Conservation (phyloP, 2,888 invertebrate species). For the Lysandra coridon region DNA sequence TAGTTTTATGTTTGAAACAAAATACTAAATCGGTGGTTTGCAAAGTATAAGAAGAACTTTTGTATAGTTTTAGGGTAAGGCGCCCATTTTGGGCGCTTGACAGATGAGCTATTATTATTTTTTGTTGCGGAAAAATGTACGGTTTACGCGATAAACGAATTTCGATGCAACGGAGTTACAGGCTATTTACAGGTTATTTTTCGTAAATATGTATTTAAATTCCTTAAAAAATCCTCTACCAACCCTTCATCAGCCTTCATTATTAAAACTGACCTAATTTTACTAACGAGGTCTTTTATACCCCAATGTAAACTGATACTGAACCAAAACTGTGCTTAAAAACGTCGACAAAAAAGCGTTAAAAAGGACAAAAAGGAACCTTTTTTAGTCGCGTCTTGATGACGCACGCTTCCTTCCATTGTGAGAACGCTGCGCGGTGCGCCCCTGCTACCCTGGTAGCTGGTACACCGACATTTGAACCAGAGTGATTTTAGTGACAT, state of each 20-base stretch:
- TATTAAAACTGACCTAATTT: background rate
- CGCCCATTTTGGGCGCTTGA: no score
- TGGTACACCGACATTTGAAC: background rate
- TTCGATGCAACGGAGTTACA: no score
- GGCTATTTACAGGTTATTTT: no score
- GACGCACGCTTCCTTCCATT: slow-evolving; percentile 29
- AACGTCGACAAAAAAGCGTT: background rate
- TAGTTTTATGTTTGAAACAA: no score
- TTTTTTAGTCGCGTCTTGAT: slow-evolving; percentile 17
- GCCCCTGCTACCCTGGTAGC: background rate
- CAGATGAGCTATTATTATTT: no score
- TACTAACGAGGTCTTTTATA: background rate
- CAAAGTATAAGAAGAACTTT: no score
- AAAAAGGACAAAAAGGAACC: background rate
- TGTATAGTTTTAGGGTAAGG: no score
- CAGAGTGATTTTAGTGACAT: background rate
- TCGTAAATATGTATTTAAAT: background rate
- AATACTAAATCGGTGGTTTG: no score
- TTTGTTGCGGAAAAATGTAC: no score
- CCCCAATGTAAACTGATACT: background rate
- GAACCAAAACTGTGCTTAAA: background rate
- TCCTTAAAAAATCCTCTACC: background rate
- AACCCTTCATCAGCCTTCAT: background rate
- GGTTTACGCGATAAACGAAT: no score
- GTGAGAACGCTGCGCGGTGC: background rate